A percentile compares a stretch with the other conserved stretches of the same genome.
phyloP scores from a whole-genome alignment of 2,113 vertebrate genomes.

The Crotalus horridus region DNA sequence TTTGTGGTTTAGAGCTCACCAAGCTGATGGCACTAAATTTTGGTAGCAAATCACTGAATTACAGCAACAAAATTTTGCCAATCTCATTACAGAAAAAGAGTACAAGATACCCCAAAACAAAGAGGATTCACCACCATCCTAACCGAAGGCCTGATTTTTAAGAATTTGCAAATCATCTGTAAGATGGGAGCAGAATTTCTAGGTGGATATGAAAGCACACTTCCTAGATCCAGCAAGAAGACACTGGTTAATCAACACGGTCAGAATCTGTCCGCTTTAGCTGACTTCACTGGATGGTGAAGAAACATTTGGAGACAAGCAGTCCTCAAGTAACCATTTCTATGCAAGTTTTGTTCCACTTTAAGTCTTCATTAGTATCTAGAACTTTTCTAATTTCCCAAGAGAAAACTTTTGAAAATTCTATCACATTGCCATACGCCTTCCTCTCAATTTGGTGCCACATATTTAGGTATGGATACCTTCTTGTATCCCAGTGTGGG shows the following conservation, averaged over 20 bases:
- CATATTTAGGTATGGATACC: constrained; percentile 13
- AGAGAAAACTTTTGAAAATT: constrained; percentile 31
- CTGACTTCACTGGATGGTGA: background rate
- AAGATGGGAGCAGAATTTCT: no score
- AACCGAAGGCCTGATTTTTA: background rate
- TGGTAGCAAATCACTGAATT: background rate
- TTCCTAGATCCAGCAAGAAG: background rate
- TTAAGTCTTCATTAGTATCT: background rate
- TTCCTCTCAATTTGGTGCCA: constrained; percentile 10
- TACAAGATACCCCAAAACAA: background rate
- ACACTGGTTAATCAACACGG: background rate
- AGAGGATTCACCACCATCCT: background rate
- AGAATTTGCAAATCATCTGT: no score
- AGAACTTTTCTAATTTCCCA: constrained; percentile 24
- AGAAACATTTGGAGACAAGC: background rate
- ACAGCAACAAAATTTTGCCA: background rate
- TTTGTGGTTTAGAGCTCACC: background rate
- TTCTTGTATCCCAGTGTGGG: background rate
- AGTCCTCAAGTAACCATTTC: background rate
- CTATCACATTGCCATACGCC: background rate
- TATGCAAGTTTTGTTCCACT: background rate
- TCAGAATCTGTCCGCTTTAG: background rate
- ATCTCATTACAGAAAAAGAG: background rate
- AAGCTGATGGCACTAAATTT: background rate
- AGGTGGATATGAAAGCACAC: no score